Base-by-base conservation (phyloP, 1,140 invertebrate genomes). In the Plectrocnemia conspersa region DNA sequence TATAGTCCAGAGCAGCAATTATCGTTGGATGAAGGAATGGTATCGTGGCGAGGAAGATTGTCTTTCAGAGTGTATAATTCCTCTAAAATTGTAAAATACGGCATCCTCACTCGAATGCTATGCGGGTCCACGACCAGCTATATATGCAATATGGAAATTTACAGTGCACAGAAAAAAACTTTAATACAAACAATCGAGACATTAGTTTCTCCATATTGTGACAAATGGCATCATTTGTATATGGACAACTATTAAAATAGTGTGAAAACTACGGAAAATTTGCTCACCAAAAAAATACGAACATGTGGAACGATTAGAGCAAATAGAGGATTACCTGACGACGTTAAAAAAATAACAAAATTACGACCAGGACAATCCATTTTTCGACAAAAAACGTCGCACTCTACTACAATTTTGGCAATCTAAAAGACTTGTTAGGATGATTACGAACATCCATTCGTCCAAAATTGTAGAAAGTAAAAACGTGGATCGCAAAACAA, bases 1-100 rank as follows among this genome's bases (percentile, higher is more conserved):
- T 33, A 46, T 35, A 46, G 19, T 10, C 27, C 41, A 44, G 33
- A 32, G 23, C 52, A 46, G 16, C 1, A 46, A 46, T 41, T 52
- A 22, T 54, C 41, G 33, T 10, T 35, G 9, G 41, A 46, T 25
- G 52, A 54, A 54, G 19, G 3, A 22, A 15, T 54, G 15, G 36
- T 54, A 35, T 44, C 21, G 18, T 48, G 53, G 53, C 53, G 33
- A 10, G 53, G 32, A 2, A 48, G 53, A 48, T 48, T 48, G 40
- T 36, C 7, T 47, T 55, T 55, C 13, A 29, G 44, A 44, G 38
- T 25, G 2, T 55, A 55, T 40, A 55, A 55, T 55, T 33, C 23
- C 0, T 19, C 24, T 35, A 54, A 54, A 46, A 9, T 46, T 6
- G 29, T 33, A 33, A 54, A 56, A 56, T 56, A 56, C 21, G 22